Evolutionary conservation across 2,797 vertebrate species (phyloP), one percentile per base, ranked within the genome.

Genomic region (Pseudopleuronectes americanus): DNA sequence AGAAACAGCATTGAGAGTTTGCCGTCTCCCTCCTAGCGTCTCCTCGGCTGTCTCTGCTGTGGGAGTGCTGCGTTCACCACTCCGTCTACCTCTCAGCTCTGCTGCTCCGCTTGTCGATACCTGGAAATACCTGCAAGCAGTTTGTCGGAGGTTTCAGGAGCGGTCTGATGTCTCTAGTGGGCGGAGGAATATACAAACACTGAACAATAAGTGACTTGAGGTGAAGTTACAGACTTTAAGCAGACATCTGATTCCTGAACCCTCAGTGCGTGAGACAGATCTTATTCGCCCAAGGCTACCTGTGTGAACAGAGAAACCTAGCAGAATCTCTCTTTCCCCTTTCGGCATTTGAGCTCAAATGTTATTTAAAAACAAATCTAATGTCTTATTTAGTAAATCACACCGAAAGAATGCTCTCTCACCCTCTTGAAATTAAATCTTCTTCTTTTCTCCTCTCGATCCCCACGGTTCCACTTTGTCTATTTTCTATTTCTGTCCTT

Each of bases 91-190:
- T 73, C 47, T 74, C 57, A 12, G 21, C 14, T 10, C 58, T n/a
- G 56, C 57, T n/a, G 56, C 60, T 24, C 17, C 38, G 38, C 71
- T 74, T 14, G 63, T 85, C 86, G 38, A 77, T 87, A 80, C 61
- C 61, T 76, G 55, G 65, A 76, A 89, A 90, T 86, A 88, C 83
- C 81, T 88, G 81, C 60, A 33, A 83, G 84, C 85, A n/a, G 71
- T 84, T 85, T 77, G 77, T 71, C 65, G 51, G 68, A 70, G 77
- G 80, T 85, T 82, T 91, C 83, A 36, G 77, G 85, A 74, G 76
- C 23, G 26, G 65, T 38, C 71, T 63, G 77, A 69, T 57, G 77
- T 85, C 82, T 84, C 85, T 59, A 6, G 87, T 89, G 87, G 91
- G 87, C 4, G 76, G 84, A 56, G 65, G 76, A 74, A 74, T 77